These are phyloP conservation scores for Tethya wilhelma DNA, from an alignment of 37 sponge, comb jelly and placozoan species.

Conservation along the genomic window DNA sequence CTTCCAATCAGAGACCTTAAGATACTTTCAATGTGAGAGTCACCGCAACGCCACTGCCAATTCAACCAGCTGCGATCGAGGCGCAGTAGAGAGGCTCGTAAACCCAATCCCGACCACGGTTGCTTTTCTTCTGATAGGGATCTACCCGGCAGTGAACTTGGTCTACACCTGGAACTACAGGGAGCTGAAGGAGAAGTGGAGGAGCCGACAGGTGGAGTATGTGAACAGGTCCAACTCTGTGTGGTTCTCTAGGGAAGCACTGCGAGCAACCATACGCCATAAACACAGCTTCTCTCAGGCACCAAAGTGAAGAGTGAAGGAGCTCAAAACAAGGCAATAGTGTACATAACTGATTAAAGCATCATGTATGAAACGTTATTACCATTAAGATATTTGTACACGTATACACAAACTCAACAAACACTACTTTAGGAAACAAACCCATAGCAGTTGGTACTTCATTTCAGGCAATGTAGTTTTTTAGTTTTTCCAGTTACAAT, in stretches of 20 bases:
- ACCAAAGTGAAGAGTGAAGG: background rate
- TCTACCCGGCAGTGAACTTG: conserved; percentile 20
- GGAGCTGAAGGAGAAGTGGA: conserved; percentile 3
- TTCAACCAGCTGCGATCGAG: background rate
- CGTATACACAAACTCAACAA: no score
- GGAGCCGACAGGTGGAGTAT: background rate
- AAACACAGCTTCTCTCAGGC: background rate
- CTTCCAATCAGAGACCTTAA: background rate
- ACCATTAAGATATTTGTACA: no score
- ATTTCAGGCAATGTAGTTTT: no score
- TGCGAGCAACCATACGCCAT: no score
- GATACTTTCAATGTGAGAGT: conserved; percentile 10
- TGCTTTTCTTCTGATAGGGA: conserved; percentile 17
- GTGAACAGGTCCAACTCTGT: background rate
- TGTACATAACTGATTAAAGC: no score
- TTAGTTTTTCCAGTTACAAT: no score
- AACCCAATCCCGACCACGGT: conserved; percentile 22
- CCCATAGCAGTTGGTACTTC: no score
- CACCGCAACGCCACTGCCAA: background rate
- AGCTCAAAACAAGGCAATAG: background rate
- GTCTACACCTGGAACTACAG: conserved; percentile 3
- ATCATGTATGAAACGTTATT: no score
- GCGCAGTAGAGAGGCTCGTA: background rate
- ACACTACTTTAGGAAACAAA: no score
- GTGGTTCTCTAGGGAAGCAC: no score